Conservation (phyloP, 2,113 vertebrate genomes). For the Campylomormyrus tamandua region DNA sequence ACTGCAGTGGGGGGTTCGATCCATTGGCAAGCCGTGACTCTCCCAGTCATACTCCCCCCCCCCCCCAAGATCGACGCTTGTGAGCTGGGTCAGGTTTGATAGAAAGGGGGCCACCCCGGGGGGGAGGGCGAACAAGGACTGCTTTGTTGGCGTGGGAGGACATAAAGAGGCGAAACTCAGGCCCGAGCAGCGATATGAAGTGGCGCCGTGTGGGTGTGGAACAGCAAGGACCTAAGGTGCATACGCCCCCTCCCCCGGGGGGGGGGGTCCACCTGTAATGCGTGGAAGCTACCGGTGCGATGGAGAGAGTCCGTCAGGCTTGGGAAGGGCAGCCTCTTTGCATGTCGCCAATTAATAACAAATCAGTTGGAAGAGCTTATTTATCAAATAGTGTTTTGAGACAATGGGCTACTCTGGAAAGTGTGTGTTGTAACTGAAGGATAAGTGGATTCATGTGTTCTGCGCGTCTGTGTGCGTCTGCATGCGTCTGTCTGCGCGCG, state of each 20-base stretch:
- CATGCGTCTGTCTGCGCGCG: neutral
- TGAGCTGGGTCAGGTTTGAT: constrained; percentile 28
- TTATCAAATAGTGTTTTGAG: constrained; percentile 15
- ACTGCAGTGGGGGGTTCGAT: neutral
- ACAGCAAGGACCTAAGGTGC: constrained; percentile 18
- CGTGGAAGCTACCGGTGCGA: constrained; percentile 21
- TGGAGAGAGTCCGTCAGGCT: neutral
- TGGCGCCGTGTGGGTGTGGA: constrained; percentile 21
- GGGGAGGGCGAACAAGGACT: constrained; percentile 38
- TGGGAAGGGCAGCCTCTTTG: neutral
- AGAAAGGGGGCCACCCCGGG: constrained; percentile 29
- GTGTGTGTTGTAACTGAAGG: constrained; percentile 2
- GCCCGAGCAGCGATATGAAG: constrained; percentile 26
- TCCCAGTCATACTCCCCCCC: neutral
- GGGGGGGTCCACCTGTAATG: constrained; percentile 25
- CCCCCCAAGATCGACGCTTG: constrained; percentile 23
- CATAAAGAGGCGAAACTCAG: constrained; percentile 32
- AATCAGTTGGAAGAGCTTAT: constrained; percentile 2
- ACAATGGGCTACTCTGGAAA: neutral
- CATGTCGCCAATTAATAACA: constrained; percentile 9
- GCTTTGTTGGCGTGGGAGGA: constrained; percentile 38
- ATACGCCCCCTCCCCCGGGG: constrained; percentile 2
- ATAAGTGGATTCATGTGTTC: constrained; percentile 15
- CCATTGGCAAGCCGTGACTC: neutral
- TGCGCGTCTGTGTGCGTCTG: neutral